Percentiles rank a stretch among this genome's conserved stretches.
Evolutionary conservation across 2,888 invertebrate genomes (phyloP).

Genomic region (Troides aeacus): DNA sequence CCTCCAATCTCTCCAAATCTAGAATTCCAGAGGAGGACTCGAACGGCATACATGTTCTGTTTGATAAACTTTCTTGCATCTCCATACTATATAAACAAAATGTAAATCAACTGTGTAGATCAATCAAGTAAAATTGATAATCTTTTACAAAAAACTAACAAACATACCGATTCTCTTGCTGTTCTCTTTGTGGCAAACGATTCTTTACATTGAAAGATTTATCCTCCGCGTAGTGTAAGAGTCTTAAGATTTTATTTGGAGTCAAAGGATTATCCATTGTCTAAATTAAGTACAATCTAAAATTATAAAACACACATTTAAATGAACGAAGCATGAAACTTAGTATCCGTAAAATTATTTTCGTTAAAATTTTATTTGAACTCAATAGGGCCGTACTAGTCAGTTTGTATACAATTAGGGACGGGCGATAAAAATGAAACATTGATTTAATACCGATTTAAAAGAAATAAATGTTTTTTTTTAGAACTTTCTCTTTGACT

Average conservation of each 20-base stretch:
- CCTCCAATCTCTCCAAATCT: constrained; percentile 65
- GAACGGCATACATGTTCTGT: constrained; percentile 28
- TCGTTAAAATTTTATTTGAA: constrained; percentile 16
- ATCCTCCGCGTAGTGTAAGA: constrained; percentile 68
- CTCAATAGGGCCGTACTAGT: background rate
- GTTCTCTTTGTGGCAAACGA: constrained; percentile 43
- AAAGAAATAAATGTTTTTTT: too few species aligned
- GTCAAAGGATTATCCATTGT: constrained; percentile 64
- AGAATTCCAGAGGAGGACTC: constrained; percentile 70
- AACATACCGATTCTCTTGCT: constrained; percentile 48
- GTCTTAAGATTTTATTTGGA: constrained; percentile 65
- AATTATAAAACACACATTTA: constrained; percentile 9
- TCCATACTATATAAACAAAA: constrained; percentile 4
- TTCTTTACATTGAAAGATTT: constrained; percentile 53
- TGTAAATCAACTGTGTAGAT: background rate
- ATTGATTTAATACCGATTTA: background rate
- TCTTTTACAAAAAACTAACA: background rate
- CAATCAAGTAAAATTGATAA: background rate
- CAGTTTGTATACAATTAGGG: too few species aligned
- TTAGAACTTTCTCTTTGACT: too few species aligned
- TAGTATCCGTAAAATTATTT: background rate
- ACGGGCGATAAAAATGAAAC: background rate
- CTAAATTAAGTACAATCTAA: constrained; percentile 1
- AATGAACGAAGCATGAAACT: background rate
- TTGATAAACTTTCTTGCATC: constrained; percentile 29